phyloP scores from a whole-genome alignment of 2,797 vertebrate genomes.

The Dromococcyx pavoninus region DNA sequence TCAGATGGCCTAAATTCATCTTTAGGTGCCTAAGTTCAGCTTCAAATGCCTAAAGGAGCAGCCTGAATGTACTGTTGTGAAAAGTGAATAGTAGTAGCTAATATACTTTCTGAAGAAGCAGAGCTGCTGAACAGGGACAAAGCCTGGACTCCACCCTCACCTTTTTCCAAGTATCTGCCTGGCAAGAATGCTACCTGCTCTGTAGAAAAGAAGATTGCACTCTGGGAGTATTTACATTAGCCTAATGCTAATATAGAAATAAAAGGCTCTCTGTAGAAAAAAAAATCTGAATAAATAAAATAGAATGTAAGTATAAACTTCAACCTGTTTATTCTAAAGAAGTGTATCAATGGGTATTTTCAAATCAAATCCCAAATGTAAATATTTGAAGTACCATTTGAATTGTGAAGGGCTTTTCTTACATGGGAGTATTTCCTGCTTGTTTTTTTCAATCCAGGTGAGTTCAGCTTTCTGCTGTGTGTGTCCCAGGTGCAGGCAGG shows the following conservation, averaged over 20 bases:
- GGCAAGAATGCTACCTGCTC: background rate
- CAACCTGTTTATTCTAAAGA: background rate
- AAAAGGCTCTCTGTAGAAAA: background rate
- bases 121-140: background rate
- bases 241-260: background rate
- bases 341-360: background rate
- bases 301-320: background rate
- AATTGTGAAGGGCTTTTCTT: conserved; percentile 32
- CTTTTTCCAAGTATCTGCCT: background rate
- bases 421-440: conserved; percentile 32
- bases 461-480: conserved; percentile 10
- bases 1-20: background rate
- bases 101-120: background rate
- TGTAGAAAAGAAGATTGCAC: background rate
- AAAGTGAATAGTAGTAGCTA: background rate
- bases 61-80: background rate
- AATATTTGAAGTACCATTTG: conserved; percentile 58
- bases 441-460: conserved; percentile 15
- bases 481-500: background rate
- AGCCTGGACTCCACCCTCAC: background rate
- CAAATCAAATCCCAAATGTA: background rate
- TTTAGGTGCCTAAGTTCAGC: too few species aligned
- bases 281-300: background rate
- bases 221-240: background rate
- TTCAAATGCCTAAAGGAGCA: background rate